Base-by-base conservation (phyloP, 1,140 invertebrate species). In the Delia radicum region DNA sequence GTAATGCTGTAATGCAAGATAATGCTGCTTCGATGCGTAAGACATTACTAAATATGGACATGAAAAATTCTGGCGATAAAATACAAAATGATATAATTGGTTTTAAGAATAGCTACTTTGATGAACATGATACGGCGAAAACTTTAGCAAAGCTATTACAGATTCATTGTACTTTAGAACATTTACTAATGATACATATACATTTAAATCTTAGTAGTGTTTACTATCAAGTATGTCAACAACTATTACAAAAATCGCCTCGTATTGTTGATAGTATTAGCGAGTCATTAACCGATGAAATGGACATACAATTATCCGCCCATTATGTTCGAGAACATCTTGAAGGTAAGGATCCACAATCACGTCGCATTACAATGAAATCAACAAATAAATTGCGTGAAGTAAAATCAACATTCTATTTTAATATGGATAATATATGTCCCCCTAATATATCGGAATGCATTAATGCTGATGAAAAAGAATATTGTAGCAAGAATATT, bases 151-250 rank as follows among this genome's bases (percentile, higher is more conserved):
- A 81, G 63, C 37, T 86, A 8, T 79, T 83, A 15, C 85, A 85
- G 78, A 81, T 84, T 12, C 85, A 86, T 63, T 81, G 82, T 63
- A 79, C 80, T 2, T 46, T 86, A 72, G 85, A 86, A 75, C 85
- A 86, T 75, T 71, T 86, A 3, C 42, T 86, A 8, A 80, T 85
- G 82, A 83, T 86, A 29, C 82, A 86, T 46, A 78, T 83, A 2
- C 79, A 85, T 75, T 72, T 86, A n/a, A 86, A 86, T 80, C 67
- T 86, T 46, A 78, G 78, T 10, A 84, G 81, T 82, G 84, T 85
- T 12, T 81, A 80, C 26, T 75, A 75, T 63, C 81, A 85, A 74
- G 78, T 85, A n/a, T 86, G 80, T 21, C 79, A 79, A 15, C 78
- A 83, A 67, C 73, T 85, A 4, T 62, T 85, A 13, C 79, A 79